A percentile compares a stretch with the other conserved stretches of the same genome.
Evolutionary conservation across 2,797 vertebrate species (phyloP).

Genomic region (Carduelis carduelis): DNA sequence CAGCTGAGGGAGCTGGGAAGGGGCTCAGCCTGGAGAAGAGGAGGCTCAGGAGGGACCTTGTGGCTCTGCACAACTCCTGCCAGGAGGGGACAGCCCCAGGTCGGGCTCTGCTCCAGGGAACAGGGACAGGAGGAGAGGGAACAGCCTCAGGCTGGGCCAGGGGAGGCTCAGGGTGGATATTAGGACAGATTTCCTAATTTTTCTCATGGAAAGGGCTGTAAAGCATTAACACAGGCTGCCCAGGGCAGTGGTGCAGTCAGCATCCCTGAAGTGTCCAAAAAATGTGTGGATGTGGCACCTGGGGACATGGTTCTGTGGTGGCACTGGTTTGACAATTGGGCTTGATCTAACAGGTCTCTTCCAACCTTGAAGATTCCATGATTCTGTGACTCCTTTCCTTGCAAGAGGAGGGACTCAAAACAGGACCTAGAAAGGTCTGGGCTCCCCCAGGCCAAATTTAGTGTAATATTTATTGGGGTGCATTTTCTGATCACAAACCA

Average conservation of each 20-base stretch:
- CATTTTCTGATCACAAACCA: background rate
- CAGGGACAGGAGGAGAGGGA: background rate
- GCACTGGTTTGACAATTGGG: fast-evolving
- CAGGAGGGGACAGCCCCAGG: background rate
- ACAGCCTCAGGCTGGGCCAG: fast-evolving
- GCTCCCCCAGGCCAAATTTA: background rate
- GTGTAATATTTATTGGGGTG: background rate
- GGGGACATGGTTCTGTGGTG: background rate
- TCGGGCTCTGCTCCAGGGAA: fast-evolving
- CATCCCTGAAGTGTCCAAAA: background rate
- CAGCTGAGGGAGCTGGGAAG: background rate
- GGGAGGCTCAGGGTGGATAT: background rate
- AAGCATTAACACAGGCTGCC: background rate
- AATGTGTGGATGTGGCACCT: fast-evolving
- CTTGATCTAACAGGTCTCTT: background rate
- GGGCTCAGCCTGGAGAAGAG: background rate
- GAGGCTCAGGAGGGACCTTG: background rate
- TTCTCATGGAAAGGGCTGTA: background rate
- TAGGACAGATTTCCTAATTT: background rate
- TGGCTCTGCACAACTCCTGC: background rate
- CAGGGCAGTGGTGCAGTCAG: background rate
- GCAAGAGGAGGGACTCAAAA: background rate
- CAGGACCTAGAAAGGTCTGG: background rate
- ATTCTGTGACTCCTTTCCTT: background rate
- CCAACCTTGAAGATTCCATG: fast-evolving